These are phyloP conservation scores for Caracal caracal DNA, from an alignment of 2,113 vertebrate genomes.

Conservation along the genomic window DNA sequence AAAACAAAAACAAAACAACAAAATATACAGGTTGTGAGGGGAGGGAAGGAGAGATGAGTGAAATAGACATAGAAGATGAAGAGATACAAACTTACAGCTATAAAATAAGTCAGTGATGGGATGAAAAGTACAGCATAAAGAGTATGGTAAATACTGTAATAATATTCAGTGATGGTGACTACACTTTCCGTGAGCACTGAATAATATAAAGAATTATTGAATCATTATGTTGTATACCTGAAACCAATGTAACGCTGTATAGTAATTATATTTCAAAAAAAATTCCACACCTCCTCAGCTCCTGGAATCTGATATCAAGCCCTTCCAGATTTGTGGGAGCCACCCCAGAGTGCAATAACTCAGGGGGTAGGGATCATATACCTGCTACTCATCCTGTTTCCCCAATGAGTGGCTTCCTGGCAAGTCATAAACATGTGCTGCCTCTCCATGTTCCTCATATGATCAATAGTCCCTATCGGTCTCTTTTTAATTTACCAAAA, in stretches of 20 bases:
- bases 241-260: not conserved
- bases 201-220: not conserved
- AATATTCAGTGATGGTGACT: not conserved
- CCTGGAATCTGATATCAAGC: not conserved
- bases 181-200: not conserved
- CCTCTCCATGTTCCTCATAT: not conserved
- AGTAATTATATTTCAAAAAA: not conserved
- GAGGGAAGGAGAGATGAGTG: not conserved
- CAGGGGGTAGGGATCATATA: not conserved
- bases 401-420: not conserved
- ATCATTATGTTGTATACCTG: not conserved
- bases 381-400: not conserved
- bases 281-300: not conserved
- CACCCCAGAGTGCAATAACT: not conserved
- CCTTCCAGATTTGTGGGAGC: not conserved
- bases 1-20: not conserved
- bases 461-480: not conserved
- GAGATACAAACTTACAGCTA: not conserved
- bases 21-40: not conserved
- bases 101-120: not conserved
- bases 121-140: not conserved
- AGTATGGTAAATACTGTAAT: not conserved
- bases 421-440: not conserved
- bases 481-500: not conserved
- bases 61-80: not conserved